These are phyloP conservation scores for Uropetala carovei DNA, from an alignment of 2,888 invertebrate genomes.

Conservation along the genomic window DNA sequence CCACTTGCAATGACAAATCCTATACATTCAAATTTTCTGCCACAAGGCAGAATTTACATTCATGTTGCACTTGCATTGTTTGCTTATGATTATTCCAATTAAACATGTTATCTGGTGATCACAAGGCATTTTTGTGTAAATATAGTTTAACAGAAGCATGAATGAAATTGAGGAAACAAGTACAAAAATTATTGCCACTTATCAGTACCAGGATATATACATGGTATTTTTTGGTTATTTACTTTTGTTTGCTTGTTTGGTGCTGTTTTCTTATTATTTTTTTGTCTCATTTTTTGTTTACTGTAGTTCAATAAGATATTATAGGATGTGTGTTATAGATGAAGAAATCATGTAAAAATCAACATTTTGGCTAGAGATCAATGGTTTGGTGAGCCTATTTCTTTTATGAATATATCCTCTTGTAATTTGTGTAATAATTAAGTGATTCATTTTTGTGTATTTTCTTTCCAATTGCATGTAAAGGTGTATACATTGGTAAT, in stretches of 20 bases:
- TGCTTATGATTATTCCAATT: not conserved
- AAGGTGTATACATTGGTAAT: conserved; percentile 50
- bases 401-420: conserved; percentile 29
- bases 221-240: conserved; percentile 5
- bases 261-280: conserved; percentile 42
- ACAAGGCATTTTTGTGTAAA: conserved; percentile 36
- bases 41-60: not conserved
- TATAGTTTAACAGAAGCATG: conserved; percentile 30
- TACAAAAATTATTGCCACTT: not conserved
- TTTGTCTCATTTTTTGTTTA: not conserved
- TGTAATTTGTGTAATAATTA: conserved; percentile 37
- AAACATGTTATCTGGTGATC: conserved; percentile 22
- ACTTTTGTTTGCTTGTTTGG: conserved; percentile 58
- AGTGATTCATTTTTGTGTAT: conserved; percentile 59
- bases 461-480: conserved; percentile 52
- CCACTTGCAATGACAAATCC: not conserved
- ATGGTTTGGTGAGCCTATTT: conserved; percentile 37
- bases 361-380: not conserved
- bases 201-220: not conserved
- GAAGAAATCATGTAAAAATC: not conserved
- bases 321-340: conserved; percentile 53
- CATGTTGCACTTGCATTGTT: conserved; percentile 40
- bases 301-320: conserved; percentile 26
- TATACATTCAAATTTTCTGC: not conserved
- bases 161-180: conserved; percentile 32